Evolutionary conservation across 1,140 invertebrate species (phyloP).

Genomic region (Adelges cooleyi): DNA sequence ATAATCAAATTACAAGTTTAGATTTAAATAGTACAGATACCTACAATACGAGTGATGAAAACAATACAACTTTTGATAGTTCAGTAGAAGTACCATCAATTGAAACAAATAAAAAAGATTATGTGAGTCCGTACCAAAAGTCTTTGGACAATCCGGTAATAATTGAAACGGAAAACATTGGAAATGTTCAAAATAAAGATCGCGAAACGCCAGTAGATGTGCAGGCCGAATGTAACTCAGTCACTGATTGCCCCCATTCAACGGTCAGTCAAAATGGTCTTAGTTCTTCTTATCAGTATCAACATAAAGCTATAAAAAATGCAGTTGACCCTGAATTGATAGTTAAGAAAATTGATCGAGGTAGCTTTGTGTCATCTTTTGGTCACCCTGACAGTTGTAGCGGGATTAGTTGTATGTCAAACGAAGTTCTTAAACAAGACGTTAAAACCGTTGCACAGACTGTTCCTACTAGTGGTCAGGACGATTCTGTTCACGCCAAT

Average conservation of each 20-base stretch:
- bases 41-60: no score
- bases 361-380: conserved; percentile 10
- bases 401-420: background rate
- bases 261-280: background rate
- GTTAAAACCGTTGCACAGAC: background rate
- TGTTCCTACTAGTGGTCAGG: background rate
- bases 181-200: background rate
- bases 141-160: no score
- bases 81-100: no score
- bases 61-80: no score
- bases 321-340: no score
- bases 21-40: no score
- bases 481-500: background rate
- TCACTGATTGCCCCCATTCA: background rate
- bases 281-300: no score
- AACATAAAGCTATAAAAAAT: no score
- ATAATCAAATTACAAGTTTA: no score
- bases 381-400: conserved; percentile 6
- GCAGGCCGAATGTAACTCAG: background rate
- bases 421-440: background rate
- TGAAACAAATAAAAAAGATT: no score
- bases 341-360: background rate
- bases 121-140: no score
- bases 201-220: background rate
- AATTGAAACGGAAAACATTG: no score